These are phyloP conservation scores for Drosophila elegans DNA, from an alignment of 1,140 invertebrate genomes.

Conservation along the genomic window DNA sequence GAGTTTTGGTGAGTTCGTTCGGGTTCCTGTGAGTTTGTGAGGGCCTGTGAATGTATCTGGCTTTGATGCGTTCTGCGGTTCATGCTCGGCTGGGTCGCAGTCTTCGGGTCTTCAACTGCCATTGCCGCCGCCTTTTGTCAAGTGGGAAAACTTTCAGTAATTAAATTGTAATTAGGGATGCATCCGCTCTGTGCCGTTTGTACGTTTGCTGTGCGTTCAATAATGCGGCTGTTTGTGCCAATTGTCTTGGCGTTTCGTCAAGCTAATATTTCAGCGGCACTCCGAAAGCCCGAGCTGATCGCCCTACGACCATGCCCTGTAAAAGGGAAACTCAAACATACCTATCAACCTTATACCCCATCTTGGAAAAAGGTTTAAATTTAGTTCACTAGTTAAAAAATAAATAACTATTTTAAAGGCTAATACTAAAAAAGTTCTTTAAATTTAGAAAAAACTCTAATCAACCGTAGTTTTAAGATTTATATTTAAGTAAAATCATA, in stretches of 20 bases:
- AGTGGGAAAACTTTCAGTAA: constrained; percentile 82
- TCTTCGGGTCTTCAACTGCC: constrained; percentile 55
- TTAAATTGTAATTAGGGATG: constrained; percentile 84
- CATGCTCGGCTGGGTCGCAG: constrained; percentile 59
- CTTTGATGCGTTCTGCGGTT: constrained; percentile 68
- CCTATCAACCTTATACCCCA: not conserved
- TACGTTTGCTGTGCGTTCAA: constrained; percentile 65
- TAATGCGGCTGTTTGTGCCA: constrained; percentile 74
- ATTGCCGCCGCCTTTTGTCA: constrained; percentile 74
- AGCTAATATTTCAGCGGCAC: constrained; percentile 35
- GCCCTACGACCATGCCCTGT: constrained; percentile 13
- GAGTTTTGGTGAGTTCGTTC: constrained; percentile 10
- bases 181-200: constrained; percentile 57
- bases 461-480: no score
- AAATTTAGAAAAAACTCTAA: no score
- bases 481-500: no score
- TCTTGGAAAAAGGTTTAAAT: not conserved
- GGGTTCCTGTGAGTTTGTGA: not conserved
- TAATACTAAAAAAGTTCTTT: no score
- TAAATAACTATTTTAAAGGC: no score
- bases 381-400: not conserved
- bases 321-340: not conserved
- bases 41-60: constrained; percentile 24
- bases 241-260: constrained; percentile 80
- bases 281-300: constrained; percentile 46